Base-by-base conservation (phyloP, 2,113 vertebrate species). In the Prunella himalayana region DNA sequence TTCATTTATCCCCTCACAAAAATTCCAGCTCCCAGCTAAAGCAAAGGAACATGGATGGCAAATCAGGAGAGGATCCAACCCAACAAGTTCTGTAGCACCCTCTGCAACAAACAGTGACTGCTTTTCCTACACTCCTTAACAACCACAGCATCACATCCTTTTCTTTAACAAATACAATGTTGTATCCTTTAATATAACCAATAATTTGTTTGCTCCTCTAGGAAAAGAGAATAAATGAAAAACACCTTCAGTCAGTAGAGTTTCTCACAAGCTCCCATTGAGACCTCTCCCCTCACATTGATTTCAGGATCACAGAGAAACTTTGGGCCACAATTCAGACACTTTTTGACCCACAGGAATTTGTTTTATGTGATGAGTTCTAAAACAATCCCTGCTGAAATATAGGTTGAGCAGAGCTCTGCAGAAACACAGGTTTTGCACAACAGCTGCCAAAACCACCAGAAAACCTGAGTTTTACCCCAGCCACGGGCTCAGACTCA, bases 401-500 rank as follows among this genome's bases (percentile, higher is more conserved):
- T 7, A 8, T 15, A 42, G 20, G 23, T 3, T 31, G 39, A 56
- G 25, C 5, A 60, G 5, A 63, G 27, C 7, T 49, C 12, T 5
- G 30, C 10, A 53, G 69, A 77, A 53, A 7, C 3, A 30, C 9
- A 35, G 5, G 0, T n/a, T 70, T 35, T 41, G 12, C 20, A 15
- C 0, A 68, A 11, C 23, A 69, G 35, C 4, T 33, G 12, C 41
- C 63, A 44, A 27, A 63, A 13, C 10, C 2, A 49, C 9, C 17
- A 50, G 18, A 61, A 39, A 72, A 30, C 10, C 23, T 1, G 1
- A 11, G 15, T 4, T 66, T 31, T 10, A 17, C 13, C 11, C 16
- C 1, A 51, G 39, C 5, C 2, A n/a, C 2, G 2, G 30, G 39
- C 49, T 41, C 12, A 37, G 44, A 98, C 98, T 98, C 97, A 99